Percentiles rank a stretch among this genome's conserved stretches.
Conservation (phyloP, 2,113 vertebrate genomes). For the Struthidea cinerea region DNA sequence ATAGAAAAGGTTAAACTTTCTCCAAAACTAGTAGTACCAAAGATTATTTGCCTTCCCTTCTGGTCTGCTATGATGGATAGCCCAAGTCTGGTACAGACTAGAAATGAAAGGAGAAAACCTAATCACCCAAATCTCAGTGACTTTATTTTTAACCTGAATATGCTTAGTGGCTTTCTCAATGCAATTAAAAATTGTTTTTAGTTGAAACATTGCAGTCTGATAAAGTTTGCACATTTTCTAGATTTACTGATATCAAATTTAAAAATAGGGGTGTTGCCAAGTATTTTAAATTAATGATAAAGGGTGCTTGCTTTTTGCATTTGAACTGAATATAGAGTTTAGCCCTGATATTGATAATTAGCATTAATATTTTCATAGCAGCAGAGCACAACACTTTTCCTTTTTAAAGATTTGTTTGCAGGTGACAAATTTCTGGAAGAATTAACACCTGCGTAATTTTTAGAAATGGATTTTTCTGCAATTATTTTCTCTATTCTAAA, state of each 20-base stretch:
- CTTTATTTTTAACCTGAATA: not conserved
- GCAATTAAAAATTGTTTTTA: not conserved
- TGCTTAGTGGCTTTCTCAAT: not conserved
- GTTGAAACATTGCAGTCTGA: not conserved
- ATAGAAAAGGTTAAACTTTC: not conserved
- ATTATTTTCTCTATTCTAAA: constrained; percentile 2
- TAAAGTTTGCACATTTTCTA: not conserved
- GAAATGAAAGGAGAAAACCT: not conserved
- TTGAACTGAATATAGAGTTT: not conserved
- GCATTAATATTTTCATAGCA: constrained; percentile 42
- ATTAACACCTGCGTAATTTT: not conserved
- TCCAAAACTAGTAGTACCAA: not conserved
- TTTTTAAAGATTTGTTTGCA: not conserved
- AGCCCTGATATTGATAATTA: not conserved
- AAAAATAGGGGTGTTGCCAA: not conserved
- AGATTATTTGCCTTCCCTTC: not conserved
- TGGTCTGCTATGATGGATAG: not conserved
- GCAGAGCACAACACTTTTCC: not conserved
- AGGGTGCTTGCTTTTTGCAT: not conserved
- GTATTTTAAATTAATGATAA: not conserved
- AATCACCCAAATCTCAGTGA: not conserved
- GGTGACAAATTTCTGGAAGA: not conserved
- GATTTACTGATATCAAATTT: not conserved
- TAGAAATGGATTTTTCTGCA: not conserved
- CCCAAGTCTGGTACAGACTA: not conserved